These are phyloP conservation scores for Meloidogyne hapla DNA, from an alignment of 1,140 invertebrate species.

Conservation along the genomic window DNA sequence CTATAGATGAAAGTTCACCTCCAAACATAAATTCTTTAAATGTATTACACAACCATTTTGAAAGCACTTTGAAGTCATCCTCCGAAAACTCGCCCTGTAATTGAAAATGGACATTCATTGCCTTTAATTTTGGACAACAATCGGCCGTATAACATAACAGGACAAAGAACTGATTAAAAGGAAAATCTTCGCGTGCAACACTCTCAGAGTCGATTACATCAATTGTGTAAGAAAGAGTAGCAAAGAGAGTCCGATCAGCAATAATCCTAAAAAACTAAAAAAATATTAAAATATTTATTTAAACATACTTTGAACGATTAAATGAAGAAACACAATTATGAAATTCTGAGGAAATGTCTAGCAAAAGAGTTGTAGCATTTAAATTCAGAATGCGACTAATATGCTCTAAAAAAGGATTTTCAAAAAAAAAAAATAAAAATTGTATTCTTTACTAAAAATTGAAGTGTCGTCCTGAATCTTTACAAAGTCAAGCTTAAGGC, in stretches of 20 bases:
- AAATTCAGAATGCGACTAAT: slow-evolving; percentile 21
- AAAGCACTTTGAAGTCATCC: slow-evolving; percentile 17
- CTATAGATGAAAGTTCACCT: background rate
- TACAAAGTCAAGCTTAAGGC: slow-evolving; percentile 7
- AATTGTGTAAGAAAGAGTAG: slow-evolving; percentile 6
- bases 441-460: slow-evolving; percentile 18
- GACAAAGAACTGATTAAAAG: background rate
- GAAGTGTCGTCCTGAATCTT: slow-evolving; percentile 19
- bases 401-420: slow-evolving; percentile 4
- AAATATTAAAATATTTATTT: background rate
- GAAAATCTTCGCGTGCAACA: slow-evolving; percentile 8
- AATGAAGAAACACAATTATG: slow-evolving; percentile 3
- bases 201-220: slow-evolving; percentile 9
- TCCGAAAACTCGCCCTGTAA: slow-evolving; percentile 24
- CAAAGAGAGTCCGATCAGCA: background rate
- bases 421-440: slow-evolving; percentile 6
- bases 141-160: background rate
- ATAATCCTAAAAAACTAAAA: background rate
- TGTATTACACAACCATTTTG: slow-evolving; percentile 6
- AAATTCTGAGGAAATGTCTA: slow-evolving; percentile 11
- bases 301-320: background rate
- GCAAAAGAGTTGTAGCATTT: background rate
- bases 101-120: slow-evolving; percentile 2
- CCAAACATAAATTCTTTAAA: slow-evolving; percentile 8
- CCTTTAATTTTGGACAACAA: slow-evolving; percentile 16